phyloP scores from a whole-genome alignment of 2,888 invertebrate species.

The Netelia fuscicornis region DNA sequence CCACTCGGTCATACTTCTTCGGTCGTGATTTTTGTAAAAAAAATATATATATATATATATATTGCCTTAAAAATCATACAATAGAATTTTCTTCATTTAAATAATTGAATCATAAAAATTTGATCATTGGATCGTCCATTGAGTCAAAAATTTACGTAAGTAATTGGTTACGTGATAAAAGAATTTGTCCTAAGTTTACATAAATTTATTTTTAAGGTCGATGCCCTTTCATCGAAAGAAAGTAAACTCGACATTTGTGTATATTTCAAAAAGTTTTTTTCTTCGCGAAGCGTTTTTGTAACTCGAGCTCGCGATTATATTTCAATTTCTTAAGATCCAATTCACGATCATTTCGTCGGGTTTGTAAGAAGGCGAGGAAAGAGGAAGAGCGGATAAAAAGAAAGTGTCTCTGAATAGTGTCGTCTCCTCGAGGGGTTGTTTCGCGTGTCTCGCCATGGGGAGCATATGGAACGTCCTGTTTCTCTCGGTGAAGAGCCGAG shows the following conservation, averaged over 20 bases:
- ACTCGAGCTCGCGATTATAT: constrained; percentile 12
- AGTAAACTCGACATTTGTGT: background rate
- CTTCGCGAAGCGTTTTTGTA: constrained; percentile 20
- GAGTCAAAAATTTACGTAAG: too few species aligned
- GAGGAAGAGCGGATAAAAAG: constrained; percentile 17
- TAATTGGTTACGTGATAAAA: too few species aligned
- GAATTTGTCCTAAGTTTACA: too few species aligned
- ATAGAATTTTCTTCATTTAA: too few species aligned
- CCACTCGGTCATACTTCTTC: background rate
- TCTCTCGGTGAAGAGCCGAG: constrained; percentile 3
- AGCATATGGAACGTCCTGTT: constrained; percentile 15
- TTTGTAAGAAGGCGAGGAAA: constrained; percentile 18
- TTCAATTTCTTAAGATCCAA: constrained; percentile 10
- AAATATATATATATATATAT: too few species aligned
- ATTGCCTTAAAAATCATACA: too few species aligned
- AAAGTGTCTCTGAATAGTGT: constrained; percentile 31
- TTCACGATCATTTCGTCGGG: constrained; percentile 38
- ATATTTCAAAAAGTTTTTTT: constrained; percentile 19
- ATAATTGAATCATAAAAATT: too few species aligned
- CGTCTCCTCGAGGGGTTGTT: constrained; percentile 30
- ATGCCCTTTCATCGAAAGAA: too few species aligned
- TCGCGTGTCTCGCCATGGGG: constrained; percentile 26
- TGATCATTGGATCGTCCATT: too few species aligned
- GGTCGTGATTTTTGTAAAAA: background rate
- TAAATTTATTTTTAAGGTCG: too few species aligned